Evolutionary conservation across 2,797 vertebrate genomes (phyloP).

Genomic region (Poeciliopsis presidionis): DNA sequence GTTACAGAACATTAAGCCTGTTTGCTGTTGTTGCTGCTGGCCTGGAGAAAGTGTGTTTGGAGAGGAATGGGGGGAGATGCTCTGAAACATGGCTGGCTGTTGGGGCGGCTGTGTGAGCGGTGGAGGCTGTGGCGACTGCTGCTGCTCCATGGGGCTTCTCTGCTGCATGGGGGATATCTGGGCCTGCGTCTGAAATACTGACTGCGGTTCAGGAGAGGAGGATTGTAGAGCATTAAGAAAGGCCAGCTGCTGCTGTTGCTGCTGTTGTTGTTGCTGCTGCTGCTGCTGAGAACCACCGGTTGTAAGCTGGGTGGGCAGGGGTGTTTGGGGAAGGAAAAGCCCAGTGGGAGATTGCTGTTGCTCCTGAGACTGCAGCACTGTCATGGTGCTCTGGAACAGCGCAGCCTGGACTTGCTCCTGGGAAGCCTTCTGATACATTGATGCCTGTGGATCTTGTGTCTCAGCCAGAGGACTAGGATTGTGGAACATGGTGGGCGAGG

Average conservation of each 20-base stretch:
- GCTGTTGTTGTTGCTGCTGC: constrained; percentile 85
- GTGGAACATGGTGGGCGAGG: constrained; percentile 93
- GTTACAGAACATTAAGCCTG: constrained; percentile 86
- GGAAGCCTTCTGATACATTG: constrained; percentile 89
- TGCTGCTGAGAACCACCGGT: constrained; percentile 88
- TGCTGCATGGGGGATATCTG: constrained; percentile 90
- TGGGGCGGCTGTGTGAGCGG: constrained; percentile 72
- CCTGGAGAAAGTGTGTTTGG: constrained; percentile 72
- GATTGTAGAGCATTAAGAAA: constrained; percentile 90
- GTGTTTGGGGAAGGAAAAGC: constrained; percentile 89
- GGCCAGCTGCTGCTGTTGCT: constrained; percentile 77
- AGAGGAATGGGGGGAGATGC: constrained; percentile 76
- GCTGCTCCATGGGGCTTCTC: constrained; percentile 81
- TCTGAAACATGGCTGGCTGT: constrained; percentile 78
- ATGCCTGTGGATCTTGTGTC: constrained; percentile 85
- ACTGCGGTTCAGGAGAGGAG: constrained; percentile 85
- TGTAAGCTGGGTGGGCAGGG: constrained; percentile 85
- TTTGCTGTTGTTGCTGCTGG: constrained; percentile 82
- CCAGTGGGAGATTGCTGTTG: constrained; percentile 83
- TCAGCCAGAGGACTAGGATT: constrained; percentile 87
- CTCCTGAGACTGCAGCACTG: constrained; percentile 89
- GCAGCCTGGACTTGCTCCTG: constrained; percentile 92
- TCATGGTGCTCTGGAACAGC: constrained; percentile 89
- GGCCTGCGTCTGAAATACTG: constrained; percentile 89
- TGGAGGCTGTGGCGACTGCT: constrained; percentile 75